Evolutionary conservation across 2,888 invertebrate species (phyloP).

Genomic region (Polyommatus iphigenia): DNA sequence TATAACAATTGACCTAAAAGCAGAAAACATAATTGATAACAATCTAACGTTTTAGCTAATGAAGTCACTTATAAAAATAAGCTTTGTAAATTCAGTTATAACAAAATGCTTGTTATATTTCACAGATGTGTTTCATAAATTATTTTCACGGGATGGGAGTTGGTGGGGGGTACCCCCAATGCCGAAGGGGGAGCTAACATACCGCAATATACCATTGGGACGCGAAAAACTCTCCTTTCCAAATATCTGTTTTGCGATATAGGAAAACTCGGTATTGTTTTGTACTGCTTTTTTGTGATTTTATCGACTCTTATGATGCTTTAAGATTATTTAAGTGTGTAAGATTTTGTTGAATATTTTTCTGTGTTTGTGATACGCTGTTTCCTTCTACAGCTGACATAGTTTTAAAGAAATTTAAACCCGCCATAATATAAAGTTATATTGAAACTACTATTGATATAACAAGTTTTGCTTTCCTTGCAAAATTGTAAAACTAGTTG

Average conservation of each 20-base stretch:
- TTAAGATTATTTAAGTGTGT: background rate
- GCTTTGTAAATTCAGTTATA: background rate
- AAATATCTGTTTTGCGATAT: background rate
- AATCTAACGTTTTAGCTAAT: background rate
- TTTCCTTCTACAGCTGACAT: too few relatives aligned
- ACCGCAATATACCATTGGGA: background rate
- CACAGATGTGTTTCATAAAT: background rate
- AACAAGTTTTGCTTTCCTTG: too few relatives aligned
- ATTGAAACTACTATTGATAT: too few relatives aligned
- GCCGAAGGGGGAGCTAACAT: background rate
- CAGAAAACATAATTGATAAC: constrained; percentile 1
- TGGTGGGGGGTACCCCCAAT: background rate
- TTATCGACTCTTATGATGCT: background rate
- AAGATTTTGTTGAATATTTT: too few relatives aligned
- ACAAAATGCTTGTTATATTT: background rate
- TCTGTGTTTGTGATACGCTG: too few relatives aligned
- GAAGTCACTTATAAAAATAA: background rate
- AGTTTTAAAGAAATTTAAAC: too few relatives aligned
- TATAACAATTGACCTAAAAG: constrained; percentile 1
- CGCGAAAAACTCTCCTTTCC: background rate
- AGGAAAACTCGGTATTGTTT: background rate
- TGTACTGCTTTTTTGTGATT: background rate
- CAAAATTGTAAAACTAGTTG: too few relatives aligned
- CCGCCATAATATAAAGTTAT: too few relatives aligned
- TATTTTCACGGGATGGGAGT: background rate